A percentile compares a stretch with the other conserved stretches of the same genome.
Conservation (phyloP, 30 jellyfish, hydroid and myxozoan genomes). For the Chrysaora quinquecirrha region DNA sequence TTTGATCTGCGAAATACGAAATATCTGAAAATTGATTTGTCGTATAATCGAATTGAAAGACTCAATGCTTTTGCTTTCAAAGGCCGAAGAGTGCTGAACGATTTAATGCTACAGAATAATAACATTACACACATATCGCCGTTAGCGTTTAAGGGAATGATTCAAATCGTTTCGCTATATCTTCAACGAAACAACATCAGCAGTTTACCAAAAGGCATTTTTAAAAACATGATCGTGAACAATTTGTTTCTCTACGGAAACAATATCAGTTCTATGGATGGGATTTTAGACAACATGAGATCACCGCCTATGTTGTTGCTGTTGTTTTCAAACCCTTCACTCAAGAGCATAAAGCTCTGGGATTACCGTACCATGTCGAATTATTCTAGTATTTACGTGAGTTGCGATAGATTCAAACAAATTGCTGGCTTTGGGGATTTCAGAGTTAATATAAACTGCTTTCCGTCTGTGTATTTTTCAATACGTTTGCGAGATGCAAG, state of each 20-base stretch:
- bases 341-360: not conserved
- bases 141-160: constrained; percentile 15
- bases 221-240: constrained; percentile 1
- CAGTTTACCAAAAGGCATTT: constrained; percentile 22
- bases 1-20: not conserved
- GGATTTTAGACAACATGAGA: constrained; percentile 9
- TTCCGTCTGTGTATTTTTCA: constrained; percentile 6
- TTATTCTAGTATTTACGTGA: constrained; percentile 8
- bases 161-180: not conserved
- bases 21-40: not conserved
- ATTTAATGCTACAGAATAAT: constrained; percentile 11
- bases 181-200: constrained; percentile 19
- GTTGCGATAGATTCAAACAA: constrained; percentile 25
- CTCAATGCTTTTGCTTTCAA: constrained; percentile 15
- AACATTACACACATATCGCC: constrained; percentile 12
- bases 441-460: constrained; percentile 31
- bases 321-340: constrained; percentile 10
- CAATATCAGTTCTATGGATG: constrained; percentile 10
- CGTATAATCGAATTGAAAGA: not conserved
- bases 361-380: constrained; percentile 9
- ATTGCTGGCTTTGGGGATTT: not conserved
- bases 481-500: not conserved
- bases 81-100: not conserved
- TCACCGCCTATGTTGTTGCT: not conserved
- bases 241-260: constrained; percentile 13